Percentiles rank a stretch among this genome's conserved stretches.
These are phyloP conservation scores for Charanyca ferruginea DNA, from an alignment of 2,888 invertebrate genomes.

Conservation along the genomic window DNA sequence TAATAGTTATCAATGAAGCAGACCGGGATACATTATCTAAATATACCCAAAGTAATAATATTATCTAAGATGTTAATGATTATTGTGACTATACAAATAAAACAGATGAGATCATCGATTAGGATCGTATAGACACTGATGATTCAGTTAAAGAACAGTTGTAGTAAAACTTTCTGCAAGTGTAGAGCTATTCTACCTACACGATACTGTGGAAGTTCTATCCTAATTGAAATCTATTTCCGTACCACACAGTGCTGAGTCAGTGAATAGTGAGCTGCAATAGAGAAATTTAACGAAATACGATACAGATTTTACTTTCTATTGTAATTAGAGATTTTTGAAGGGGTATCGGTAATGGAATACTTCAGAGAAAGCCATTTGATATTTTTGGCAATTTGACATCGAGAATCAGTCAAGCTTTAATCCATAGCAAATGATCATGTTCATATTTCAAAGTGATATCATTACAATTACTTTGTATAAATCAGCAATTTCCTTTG, in stretches of 20 bases:
- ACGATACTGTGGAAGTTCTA: slow-evolving; percentile 51
- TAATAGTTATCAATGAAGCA: slow-evolving; percentile 40
- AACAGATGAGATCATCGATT: slow-evolving; percentile 49
- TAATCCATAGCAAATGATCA: not conserved
- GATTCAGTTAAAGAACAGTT: slow-evolving; percentile 37
- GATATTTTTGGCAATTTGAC: slow-evolving; percentile 20
- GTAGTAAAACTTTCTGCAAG: slow-evolving; percentile 39
- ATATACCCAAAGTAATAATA: slow-evolving; percentile 27
- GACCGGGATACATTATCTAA: slow-evolving; percentile 43
- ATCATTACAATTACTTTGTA: not conserved
- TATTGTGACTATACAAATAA: slow-evolving; percentile 41
- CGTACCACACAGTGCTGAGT: slow-evolving; percentile 58
- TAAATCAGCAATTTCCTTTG: not conserved
- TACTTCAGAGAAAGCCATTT: slow-evolving; percentile 35
- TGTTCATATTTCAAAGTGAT: not conserved
- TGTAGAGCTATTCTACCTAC: slow-evolving; percentile 55
- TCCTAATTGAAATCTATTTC: slow-evolving; percentile 55
- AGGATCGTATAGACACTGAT: slow-evolving; percentile 37
- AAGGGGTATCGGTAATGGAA: slow-evolving; percentile 36
- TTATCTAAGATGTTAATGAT: slow-evolving; percentile 37
- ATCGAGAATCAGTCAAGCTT: slow-evolving; percentile 4
- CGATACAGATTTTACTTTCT: slow-evolving; percentile 55
- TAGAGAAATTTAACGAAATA: slow-evolving; percentile 45
- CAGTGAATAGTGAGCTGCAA: slow-evolving; percentile 42
- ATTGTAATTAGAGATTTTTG: slow-evolving; percentile 46